Conservation (phyloP, 2,113 vertebrate genomes). For the Amblyopsis rosae region DNA sequence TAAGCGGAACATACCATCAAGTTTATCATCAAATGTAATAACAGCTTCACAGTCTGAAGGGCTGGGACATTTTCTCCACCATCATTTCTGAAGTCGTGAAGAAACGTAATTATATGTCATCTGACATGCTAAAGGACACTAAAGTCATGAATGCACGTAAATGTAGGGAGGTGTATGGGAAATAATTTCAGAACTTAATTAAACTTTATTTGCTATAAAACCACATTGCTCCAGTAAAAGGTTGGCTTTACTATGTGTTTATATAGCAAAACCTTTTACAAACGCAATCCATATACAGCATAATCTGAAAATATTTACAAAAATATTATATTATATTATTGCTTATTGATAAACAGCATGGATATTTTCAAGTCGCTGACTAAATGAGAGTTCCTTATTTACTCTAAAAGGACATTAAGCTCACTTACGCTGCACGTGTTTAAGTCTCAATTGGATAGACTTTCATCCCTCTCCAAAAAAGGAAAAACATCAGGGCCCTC, state of each 20-base stretch:
- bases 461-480: too few relatives aligned
- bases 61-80: conserved; percentile 27
- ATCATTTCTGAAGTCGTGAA: conserved; percentile 12
- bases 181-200: too few relatives aligned
- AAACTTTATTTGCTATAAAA: too few relatives aligned
- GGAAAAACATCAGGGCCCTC: too few relatives aligned
- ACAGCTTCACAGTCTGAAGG: conserved; percentile 17
- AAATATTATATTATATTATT: neutral
- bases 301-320: too few relatives aligned
- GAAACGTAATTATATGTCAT: conserved; percentile 27
- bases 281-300: too few relatives aligned
- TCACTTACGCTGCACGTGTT: neutral
- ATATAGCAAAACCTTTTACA: too few relatives aligned
- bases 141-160: conserved; percentile 11
- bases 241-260: too few relatives aligned
- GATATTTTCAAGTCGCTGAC: neutral
- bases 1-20: conserved; percentile 2
- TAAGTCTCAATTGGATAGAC: too few relatives aligned
- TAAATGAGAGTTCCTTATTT: neutral
- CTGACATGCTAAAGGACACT: conserved; percentile 13
- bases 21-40: conserved; percentile 11
- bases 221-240: too few relatives aligned
- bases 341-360: neutral
- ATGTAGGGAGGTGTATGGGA: too few relatives aligned
- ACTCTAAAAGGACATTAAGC: conserved; percentile 11